Evolutionary conservation across 92 coral and sea anemone species (phyloP).

Genomic region (Epizoanthus stellaris): DNA sequence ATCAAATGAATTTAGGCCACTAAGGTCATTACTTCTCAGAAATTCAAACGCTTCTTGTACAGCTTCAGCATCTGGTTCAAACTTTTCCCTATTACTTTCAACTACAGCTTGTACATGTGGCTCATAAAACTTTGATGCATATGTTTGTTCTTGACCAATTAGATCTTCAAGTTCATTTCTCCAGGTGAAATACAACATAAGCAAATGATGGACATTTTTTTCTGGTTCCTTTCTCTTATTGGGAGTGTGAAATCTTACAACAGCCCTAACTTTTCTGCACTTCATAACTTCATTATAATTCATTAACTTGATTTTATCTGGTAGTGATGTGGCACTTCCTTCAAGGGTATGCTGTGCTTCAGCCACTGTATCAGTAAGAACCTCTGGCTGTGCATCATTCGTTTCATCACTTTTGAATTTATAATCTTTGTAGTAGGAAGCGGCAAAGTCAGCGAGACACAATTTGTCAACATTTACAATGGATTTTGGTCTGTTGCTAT

Average conservation of each 20-base stretch:
- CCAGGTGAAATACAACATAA: constrained; percentile 48
- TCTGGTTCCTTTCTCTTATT: not conserved
- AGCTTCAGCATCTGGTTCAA: constrained; percentile 80
- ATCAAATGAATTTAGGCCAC: constrained; percentile 55
- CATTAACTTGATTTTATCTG: constrained; percentile 51
- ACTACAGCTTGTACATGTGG: constrained; percentile 62
- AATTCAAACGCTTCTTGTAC: constrained; percentile 65
- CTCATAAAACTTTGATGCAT: constrained; percentile 64
- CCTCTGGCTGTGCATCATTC: constrained; percentile 66
- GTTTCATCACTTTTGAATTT: constrained; percentile 46
- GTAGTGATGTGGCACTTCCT: constrained; percentile 36
- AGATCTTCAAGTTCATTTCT: constrained; percentile 18
- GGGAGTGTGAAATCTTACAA: constrained; percentile 58
- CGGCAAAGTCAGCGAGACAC: constrained; percentile 71
- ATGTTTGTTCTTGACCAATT: constrained; percentile 62
- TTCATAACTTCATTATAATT: not conserved
- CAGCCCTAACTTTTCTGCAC: constrained; percentile 47
- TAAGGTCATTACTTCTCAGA: constrained; percentile 49
- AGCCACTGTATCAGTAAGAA: constrained; percentile 50
- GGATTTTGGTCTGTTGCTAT: constrained; percentile 50
- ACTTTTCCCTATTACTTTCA: constrained; percentile 46
- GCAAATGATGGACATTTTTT: constrained; percentile 52
- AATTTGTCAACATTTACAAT: constrained; percentile 44
- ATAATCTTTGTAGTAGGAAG: constrained; percentile 69
- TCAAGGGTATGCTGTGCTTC: constrained; percentile 19